Conservation (phyloP, 1,140 invertebrate species). For the Megalonaias nervosa region DNA sequence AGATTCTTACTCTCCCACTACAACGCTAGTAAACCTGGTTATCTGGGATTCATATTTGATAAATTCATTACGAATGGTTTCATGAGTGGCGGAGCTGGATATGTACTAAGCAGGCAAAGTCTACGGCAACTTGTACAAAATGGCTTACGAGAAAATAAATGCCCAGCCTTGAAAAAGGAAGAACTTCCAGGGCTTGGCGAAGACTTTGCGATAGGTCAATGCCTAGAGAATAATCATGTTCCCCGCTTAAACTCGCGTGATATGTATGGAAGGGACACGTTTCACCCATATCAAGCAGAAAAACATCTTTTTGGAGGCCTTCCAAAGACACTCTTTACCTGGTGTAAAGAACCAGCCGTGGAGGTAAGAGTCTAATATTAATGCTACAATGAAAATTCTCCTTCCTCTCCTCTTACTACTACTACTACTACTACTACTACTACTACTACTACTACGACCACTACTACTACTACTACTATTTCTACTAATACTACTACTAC, state of each 20-base stretch:
- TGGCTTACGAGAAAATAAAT: slow-evolving; percentile 25
- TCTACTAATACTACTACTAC: too few relatives aligned
- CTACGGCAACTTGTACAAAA: slow-evolving; percentile 31
- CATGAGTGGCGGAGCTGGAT: slow-evolving; percentile 47
- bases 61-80: slow-evolving; percentile 40
- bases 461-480: too few relatives aligned
- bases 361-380: background rate
- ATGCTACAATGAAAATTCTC: too few relatives aligned
- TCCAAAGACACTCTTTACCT: slow-evolving; percentile 14
- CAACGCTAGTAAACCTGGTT: slow-evolving; percentile 48
- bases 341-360: slow-evolving; percentile 15
- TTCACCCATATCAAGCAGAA: slow-evolving; percentile 26
- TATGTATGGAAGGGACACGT: slow-evolving; percentile 22
- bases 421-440: too few relatives aligned
- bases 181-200: slow-evolving; percentile 37
- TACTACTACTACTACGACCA: too few relatives aligned
- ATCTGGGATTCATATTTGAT: slow-evolving; percentile 50
- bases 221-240: slow-evolving; percentile 26
- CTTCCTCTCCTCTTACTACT: too few relatives aligned
- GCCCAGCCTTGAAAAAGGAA: slow-evolving; percentile 8
- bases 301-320: slow-evolving; percentile 12
- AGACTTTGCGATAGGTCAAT: slow-evolving; percentile 47
- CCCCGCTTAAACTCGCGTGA: slow-evolving; percentile 31
- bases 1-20: slow-evolving; percentile 84
- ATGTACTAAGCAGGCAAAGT: slow-evolving; percentile 45